Evolutionary conservation across 2,113 vertebrate genomes (phyloP).

Genomic region (Sus scrofa): T2T-Sscrofa CM000824.6:206263501-206264000

Average conservation of each 20-base stretch:
- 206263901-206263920: rapidly evolving
- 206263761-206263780: background rate
- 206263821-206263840: background rate
- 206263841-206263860: background rate
- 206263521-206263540: background rate
- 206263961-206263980: background rate
- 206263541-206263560: background rate
- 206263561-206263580: background rate
- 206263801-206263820: background rate
- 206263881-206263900: background rate
- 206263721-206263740: background rate
- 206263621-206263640: background rate
- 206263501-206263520: background rate
- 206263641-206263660: background rate
- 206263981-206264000: background rate
- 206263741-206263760: background rate
- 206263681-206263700: background rate
- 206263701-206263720: background rate
- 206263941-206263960: background rate
- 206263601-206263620: background rate
- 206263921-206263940: background rate
- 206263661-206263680: background rate
- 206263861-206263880: background rate
- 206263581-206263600: background rate
- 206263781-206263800: background rate